A percentile compares a stretch with the other conserved stretches of the same genome.
These are phyloP conservation scores for Temnothorax curvispinosus DNA, from an alignment of 1,140 invertebrate genomes.

Conservation along the genomic window DNA sequence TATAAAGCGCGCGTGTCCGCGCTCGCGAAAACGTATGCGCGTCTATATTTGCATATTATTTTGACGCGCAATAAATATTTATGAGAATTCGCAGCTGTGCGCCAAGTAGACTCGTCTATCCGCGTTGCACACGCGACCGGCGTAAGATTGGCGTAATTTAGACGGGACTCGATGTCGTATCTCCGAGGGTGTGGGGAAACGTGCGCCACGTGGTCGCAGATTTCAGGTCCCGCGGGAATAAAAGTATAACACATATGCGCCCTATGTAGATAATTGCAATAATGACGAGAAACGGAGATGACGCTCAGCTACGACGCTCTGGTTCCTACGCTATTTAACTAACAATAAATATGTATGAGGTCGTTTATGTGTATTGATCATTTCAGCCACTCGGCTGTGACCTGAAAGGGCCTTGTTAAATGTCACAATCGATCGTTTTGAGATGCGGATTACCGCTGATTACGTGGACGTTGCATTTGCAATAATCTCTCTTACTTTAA, in stretches of 20 bases:
- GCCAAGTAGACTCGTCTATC: neutral
- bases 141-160: constrained; percentile 61
- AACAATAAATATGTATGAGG: constrained; percentile 63
- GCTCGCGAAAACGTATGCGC: neutral
- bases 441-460: neutral
- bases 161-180: constrained; percentile 24
- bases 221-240: constrained; percentile 13
- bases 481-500: neutral
- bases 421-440: constrained; percentile 35
- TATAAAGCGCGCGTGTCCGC: constrained; percentile 4
- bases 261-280: neutral
- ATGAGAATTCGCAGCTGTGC: constrained; percentile 74
- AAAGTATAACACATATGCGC: constrained; percentile 30
- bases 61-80: constrained; percentile 78
- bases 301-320: neutral
- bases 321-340: neutral
- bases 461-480: too few species aligned
- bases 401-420: neutral
- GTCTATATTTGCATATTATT: constrained; percentile 65
- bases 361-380: constrained; percentile 45
- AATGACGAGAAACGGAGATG: constrained; percentile 27
- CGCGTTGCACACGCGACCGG: neutral
- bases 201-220: neutral
- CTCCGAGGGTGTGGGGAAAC: neutral
- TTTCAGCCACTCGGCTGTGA: neutral